Conservation (phyloP, 2,113 vertebrate species). For the Leptocoma aspasia region DNA sequence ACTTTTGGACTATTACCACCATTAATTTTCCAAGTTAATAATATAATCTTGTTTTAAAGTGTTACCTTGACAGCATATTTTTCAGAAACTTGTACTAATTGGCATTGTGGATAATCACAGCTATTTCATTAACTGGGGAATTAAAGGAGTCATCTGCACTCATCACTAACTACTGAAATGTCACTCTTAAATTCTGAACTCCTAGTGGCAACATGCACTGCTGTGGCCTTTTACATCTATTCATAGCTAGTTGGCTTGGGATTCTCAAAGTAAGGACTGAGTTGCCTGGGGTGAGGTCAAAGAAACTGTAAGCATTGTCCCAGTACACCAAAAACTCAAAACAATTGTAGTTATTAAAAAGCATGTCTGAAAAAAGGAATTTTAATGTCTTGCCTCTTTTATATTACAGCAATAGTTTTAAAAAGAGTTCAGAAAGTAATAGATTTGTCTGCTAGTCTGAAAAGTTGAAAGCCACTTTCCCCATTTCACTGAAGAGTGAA, state of each 20-base stretch:
- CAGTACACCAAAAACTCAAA: not conserved
- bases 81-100: not conserved
- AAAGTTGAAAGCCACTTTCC: not conserved
- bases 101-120: not conserved
- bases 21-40: not conserved
- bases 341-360: not conserved
- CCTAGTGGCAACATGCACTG: not conserved
- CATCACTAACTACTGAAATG: not conserved
- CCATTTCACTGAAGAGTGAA: not conserved
- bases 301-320: not conserved
- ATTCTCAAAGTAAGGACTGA: not conserved
- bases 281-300: not conserved
- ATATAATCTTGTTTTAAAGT: not conserved
- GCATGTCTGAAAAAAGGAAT: not conserved
- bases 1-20: not conserved
- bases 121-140: not conserved
- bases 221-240: not conserved
- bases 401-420: not conserved
- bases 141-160: not conserved
- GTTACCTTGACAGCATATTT: not conserved
- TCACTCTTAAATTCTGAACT: not conserved
- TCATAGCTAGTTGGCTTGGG: not conserved
- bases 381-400: not conserved
- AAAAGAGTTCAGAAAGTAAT: not conserved
- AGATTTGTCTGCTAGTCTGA: not conserved